phyloP scores from a whole-genome alignment of 2,797 vertebrate genomes.

The Takifugu ocellatus region DNA sequence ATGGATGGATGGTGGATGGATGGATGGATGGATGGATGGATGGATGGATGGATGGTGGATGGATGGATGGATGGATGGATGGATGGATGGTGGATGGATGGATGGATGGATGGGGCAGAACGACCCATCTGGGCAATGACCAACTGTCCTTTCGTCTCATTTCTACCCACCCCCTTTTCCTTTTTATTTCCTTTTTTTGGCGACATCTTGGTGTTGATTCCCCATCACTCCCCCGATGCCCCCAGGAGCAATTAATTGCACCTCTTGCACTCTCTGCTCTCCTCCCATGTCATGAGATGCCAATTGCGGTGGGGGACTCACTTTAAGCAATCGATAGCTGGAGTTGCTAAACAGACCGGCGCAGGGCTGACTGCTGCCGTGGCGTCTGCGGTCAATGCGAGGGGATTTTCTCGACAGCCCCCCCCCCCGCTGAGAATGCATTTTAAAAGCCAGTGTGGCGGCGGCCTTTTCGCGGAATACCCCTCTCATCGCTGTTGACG shows the following conservation, averaged over 20 bases:
- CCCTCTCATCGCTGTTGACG: constrained; percentile 5
- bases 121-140: constrained; percentile 68
- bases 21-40: too few species aligned
- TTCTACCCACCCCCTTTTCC: constrained; percentile 3
- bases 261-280: constrained; percentile 65
- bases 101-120: constrained; percentile 73
- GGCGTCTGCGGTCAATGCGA: constrained; percentile 30
- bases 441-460: constrained; percentile 16
- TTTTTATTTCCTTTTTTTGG: constrained; percentile 7
- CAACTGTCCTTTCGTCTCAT: constrained; percentile 20
- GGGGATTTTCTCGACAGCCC: constrained; percentile 10
- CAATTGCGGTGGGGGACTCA: constrained; percentile 64
- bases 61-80: too few species aligned
- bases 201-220: constrained; percentile 50
- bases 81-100: too few species aligned
- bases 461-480: constrained; percentile 10
- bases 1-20: too few species aligned
- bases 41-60: too few species aligned
- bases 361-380: constrained; percentile 21
- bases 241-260: constrained; percentile 77
- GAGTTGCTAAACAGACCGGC: constrained; percentile 61
- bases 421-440: constrained; percentile 27
- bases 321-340: constrained; percentile 70
- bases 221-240: constrained; percentile 70
- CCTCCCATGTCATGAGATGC: constrained; percentile 70